Evolutionary conservation across 2,113 vertebrate genomes (phyloP), one percentile per base, ranked within the genome.

Genomic region (Odobenus rosmarus): DNA sequence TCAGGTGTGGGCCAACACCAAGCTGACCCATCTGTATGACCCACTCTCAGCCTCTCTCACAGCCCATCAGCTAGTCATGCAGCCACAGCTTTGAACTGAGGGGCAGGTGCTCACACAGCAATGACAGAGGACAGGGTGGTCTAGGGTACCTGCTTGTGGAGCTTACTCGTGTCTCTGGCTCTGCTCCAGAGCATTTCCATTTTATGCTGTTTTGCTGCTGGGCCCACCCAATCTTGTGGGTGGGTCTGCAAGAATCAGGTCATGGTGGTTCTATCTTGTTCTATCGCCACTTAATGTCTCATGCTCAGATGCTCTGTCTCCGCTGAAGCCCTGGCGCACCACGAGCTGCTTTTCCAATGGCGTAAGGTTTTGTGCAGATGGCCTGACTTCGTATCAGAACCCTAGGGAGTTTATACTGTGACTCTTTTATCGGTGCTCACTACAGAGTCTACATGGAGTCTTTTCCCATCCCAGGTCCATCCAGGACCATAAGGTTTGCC

Each of bases 261-360:
- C 23, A 1, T 0, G 31, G 5, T 10, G 18, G 6, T 18, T 3
- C 13, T 23, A 11, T 4, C 31, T 31, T 26, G 31, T 19, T 79
- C 18, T 6, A 57, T 11, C 0, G 1, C 33, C 31, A 49, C 88
- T 33, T 15, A 28, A 4, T 4, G 46, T 39, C 77, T 33, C 42
- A 5, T 36, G 57, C 67, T 64, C 26, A 7, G 53, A 9, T 14
- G 76, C 19, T 18, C 33, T 18, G 3, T 12, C 46, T 36, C 46
- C 53, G 6, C 67, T 3, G 12, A 7, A 42, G 36, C 31, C 5
- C 49, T 6, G 7, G 88, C 8, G 26, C 31, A 1, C 8, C 59
- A 13, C 13, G 9, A 4, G 11, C 12, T 24, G 71, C 61, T 59
- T 49, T 57, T n/a, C 18, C 33, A 36, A 18, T 6, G 42, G 57